Evolutionary conservation across 2,113 vertebrate species (phyloP), one percentile per base, ranked within the genome.

Genomic region (Recurvirostra avosetta): DNA sequence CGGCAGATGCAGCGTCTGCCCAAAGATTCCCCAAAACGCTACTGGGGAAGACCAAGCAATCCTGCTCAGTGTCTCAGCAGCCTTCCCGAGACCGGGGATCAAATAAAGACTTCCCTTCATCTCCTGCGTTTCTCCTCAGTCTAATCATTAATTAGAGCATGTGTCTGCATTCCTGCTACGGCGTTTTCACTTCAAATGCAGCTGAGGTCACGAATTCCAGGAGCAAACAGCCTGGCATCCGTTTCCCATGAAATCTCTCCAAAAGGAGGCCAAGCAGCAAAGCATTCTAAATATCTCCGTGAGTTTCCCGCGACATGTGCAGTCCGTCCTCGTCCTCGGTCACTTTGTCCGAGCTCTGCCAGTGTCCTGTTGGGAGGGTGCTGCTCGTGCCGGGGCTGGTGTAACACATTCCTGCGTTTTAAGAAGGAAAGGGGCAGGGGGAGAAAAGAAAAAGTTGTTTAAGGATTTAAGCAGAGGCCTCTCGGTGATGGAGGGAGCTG

Each of bases 161-260:
- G 23, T 2, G 4, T 8, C 66, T 15, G 12, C 10, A 1, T 32
- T 68, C 61, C 62, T 23, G 2, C 47, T 19, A 3, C 10, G 2
- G 19, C 5, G 1, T 5, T 23, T 17, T 21, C n/a, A 4, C 15
- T 74, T 65, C 26, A 77, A 66, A 83, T 0, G 11, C 0, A 0
- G 36, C 72, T 10, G 86, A 77, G 79, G 59, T 53, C 91, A 70
- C 5, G 12, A 5, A 74, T 67, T 77, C 34, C 56, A 30, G 91
- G 11, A 41, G 38, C 61, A 58, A 77, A 26, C 29, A 38, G 68
- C 80, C 79, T 38, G 73, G 71, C 80, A 18, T 29, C 80, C 40
- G 34, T n/a, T 90, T 91, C 72, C 73, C 36, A 4, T 67, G 68
- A 58, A 83, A 63, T 36, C 63, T 86, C 40, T 7, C 40, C 22